A percentile compares a stretch with the other conserved stretches of the same genome.
Evolutionary conservation across 2,888 invertebrate species (phyloP).

Genomic region (Plusia festucae): DNA sequence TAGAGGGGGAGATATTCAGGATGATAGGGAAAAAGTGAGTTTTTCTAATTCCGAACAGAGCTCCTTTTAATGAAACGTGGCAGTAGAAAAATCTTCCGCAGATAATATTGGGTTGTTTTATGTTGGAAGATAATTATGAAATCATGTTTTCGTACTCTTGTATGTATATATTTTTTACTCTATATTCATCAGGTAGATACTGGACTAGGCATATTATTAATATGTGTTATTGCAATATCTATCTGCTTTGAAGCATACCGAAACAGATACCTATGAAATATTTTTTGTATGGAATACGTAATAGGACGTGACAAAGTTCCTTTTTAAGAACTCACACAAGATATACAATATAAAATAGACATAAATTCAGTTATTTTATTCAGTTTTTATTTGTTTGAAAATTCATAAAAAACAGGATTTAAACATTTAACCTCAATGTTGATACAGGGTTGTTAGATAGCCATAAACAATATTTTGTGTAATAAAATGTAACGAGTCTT

Average conservation of each 20-base stretch:
- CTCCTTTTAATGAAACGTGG: not conserved
- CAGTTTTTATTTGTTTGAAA: too few relatives aligned
- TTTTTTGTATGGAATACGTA: not conserved
- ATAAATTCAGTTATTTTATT: too few relatives aligned
- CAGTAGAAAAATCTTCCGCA: not conserved
- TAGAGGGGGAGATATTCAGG: too few relatives aligned
- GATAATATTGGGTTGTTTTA: not conserved
- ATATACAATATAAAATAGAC: not conserved
- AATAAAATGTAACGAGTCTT: constrained; percentile 28
- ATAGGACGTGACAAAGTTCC: not conserved
- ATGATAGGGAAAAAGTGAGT: too few relatives aligned
- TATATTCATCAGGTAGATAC: not conserved
- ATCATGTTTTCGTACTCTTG: not conserved
- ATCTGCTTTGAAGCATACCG: not conserved
- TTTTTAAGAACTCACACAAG: not conserved
- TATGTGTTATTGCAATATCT: not conserved
- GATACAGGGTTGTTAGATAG: constrained; percentile 82
- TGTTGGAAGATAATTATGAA: not conserved
- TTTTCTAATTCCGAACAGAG: too few relatives aligned
- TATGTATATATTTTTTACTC: not conserved
- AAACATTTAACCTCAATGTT: constrained; percentile 67
- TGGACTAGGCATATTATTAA: not conserved
- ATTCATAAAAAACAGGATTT: constrained; percentile 37
- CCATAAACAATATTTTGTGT: constrained; percentile 61
- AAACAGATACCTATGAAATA: not conserved